Base-by-base conservation (phyloP, 2,797 vertebrate genomes). In the Semotilus atromaculatus region DNA sequence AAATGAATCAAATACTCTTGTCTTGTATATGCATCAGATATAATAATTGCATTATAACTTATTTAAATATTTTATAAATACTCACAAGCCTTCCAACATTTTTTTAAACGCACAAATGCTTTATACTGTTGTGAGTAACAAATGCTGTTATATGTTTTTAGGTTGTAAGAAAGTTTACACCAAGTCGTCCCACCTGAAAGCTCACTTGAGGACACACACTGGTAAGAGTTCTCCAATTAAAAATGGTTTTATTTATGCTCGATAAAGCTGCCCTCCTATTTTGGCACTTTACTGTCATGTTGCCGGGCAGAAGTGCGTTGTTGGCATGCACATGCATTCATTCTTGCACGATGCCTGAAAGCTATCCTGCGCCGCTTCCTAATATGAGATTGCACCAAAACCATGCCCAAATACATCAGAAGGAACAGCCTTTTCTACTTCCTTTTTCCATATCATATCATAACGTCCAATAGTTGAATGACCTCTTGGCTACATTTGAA, bases 81-180 rank as follows among this genome's bases (percentile, higher is more conserved):
- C 36, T 38, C 21, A n/a, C 21, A 29, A 43, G n/a, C 72, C 62
- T 74, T 58, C 79, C 73, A 83, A 16, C 31, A 3, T 10, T 21
- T 71, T n/a, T 29, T 82, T n/a, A 36, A 43, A 72, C 38, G 0
- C 55, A 16, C 53, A 71, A 70, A 45, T 23, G 18, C 9, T 48
- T 48, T 71, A 29, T 40, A 31, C 10, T 23, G 51, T 40, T 58
- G 11, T 58, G 5, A 71, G 36, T 81, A 81, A 81, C 66, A 58
- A 58, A 58, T 29, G 9, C 18, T 70, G 36, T 60, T 71, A 67
- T 58, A 89, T n/a, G 88, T 83, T 90, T 58, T 88, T 92, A 99
- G 98, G 98, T 92, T 99, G 98, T 93, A 98, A 98, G 89, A 99
- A 99, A 95, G 98, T 99, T 92, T 99, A 99, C 96, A 99, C 98